Conservation (phyloP, 2,797 vertebrate species). For the Poeciliopsis gracilis region DNA sequence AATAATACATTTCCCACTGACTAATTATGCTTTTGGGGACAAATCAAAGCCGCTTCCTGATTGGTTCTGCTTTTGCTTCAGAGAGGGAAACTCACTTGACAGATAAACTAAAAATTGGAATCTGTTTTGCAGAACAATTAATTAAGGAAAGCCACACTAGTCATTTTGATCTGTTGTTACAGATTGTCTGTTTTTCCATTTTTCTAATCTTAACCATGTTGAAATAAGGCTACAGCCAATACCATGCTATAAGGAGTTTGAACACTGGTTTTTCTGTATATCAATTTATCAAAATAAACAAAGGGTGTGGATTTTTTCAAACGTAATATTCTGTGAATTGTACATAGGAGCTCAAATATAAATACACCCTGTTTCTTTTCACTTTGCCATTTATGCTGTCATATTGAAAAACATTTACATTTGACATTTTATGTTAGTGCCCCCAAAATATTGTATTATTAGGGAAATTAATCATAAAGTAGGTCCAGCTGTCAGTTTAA, state of each 20-base stretch:
- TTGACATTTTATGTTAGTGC: too few species aligned
- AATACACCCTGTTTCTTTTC: too few species aligned
- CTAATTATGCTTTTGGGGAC: background rate
- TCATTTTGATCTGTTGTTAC: background rate
- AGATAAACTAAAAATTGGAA: background rate
- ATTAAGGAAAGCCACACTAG: background rate
- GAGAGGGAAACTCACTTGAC: background rate
- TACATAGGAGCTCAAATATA: background rate
- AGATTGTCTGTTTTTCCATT: background rate
- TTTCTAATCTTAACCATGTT: background rate
- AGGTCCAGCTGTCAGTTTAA: too few species aligned
- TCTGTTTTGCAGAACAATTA: background rate
- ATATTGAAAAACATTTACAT: too few species aligned
- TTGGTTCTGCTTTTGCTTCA: conserved; percentile 1
- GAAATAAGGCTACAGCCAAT: background rate
- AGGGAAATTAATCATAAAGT: too few species aligned
- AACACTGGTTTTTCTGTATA: background rate
- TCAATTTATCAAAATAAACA: background rate
- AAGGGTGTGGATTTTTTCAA: background rate
- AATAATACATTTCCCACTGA: conserved; percentile 13
- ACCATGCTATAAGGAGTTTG: background rate
- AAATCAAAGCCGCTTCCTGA: background rate
- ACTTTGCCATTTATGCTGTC: too few species aligned
- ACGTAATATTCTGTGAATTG: background rate
- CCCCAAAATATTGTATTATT: too few species aligned